Percentiles rank a stretch among this genome's conserved stretches.
Conservation (phyloP, 2,797 vertebrate species). For the Morelia viridis region DNA sequence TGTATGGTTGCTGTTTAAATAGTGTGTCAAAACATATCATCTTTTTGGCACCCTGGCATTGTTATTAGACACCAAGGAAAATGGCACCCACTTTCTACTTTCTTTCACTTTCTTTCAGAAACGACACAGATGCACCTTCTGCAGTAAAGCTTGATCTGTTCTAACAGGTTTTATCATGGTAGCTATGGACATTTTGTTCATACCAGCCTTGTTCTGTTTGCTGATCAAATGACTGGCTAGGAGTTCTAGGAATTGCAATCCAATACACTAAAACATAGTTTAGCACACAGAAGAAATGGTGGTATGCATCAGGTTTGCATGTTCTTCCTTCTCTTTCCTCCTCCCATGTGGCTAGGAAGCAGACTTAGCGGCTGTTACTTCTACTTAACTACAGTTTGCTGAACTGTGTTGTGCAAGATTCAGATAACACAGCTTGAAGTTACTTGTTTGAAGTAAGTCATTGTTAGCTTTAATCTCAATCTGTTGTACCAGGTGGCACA, state of each 20-base stretch:
- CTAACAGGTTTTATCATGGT: fast-evolving
- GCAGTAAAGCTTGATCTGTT: neutral
- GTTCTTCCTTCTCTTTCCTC: neutral
- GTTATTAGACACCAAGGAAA: neutral
- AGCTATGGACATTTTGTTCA: neutral
- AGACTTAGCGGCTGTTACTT: neutral
- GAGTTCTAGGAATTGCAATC: neutral
- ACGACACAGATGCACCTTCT: neutral
- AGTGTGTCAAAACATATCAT: neutral
- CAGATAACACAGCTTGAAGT: neutral
- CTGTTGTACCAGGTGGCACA: neutral
- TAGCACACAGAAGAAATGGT: neutral
- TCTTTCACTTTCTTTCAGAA: neutral
- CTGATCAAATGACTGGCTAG: neutral
- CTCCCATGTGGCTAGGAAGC: neutral
- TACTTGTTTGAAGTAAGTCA: neutral
- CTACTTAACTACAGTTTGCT: neutral
- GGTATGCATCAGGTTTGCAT: too few species aligned
- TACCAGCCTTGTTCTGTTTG: neutral
- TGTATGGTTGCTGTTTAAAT: neutral
- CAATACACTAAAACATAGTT: neutral
- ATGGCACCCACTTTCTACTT: neutral
- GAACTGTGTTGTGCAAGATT: neutral
- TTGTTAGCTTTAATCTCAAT: neutral
- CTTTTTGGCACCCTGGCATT: neutral